Evolutionary conservation across 2,113 vertebrate species (phyloP), one percentile per base, ranked within the genome.

Genomic region (Nothocercus julius): DNA sequence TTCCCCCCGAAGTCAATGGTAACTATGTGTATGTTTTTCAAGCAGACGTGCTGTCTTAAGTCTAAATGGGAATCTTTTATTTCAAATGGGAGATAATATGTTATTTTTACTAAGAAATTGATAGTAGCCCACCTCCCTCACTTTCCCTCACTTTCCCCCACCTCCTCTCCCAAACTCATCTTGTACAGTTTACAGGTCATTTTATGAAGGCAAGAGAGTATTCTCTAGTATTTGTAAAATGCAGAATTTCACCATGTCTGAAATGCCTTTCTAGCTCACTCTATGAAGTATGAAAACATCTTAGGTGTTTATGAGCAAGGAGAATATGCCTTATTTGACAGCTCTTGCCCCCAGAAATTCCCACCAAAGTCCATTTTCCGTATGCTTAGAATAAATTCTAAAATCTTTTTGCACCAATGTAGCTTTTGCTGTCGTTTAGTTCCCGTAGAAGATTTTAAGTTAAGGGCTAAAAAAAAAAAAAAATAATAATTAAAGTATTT

Each of bases 21-120:
- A 96, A 44, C 87, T 66, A 95, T 94, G 92, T 96, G 90, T 79
- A 62, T 88, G 30, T 92, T 96, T 96, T 96, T 89, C 86, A 87
- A 93, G 82, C 87, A 94, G 85, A 96, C 92, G 85, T 96, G 88
- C 77, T 90, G 51, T 95, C 58, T 92, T 96, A 93, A 92, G 53
- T 72, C 87, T 93, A 91, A 97, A 85, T 45, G 74, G 90, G 78
- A 79, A 85, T 87, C 15, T 85, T 87, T 85, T 92, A 25, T 92
- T 85, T 95, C 69, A 92, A 76, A 86, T 61, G 56, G 73, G 44
- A 69, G 86, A 61, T 70, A 87, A 45, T 90, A 81, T 79, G 77
- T 90, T 94, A 68, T 86, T 94, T 77, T 89, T 76, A 61, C 63
- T 86, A 51, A 85, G 68, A 95, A 78, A 40, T 9, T 15, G 19